phyloP scores from a whole-genome alignment of 2,797 vertebrate genomes.

The Myotis myotis region DNA sequence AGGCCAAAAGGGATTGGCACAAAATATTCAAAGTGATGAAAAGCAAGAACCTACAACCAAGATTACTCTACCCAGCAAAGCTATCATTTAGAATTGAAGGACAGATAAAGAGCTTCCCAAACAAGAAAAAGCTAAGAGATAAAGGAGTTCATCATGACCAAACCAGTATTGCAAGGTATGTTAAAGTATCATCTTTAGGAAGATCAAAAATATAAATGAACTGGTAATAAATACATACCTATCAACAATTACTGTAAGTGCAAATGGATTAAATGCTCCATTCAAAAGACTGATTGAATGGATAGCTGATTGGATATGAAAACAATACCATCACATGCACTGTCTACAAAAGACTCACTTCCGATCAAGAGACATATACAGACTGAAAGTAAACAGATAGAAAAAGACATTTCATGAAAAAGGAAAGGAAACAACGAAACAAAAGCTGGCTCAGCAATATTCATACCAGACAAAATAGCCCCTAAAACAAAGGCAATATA shows the following conservation, averaged over 20 bases:
- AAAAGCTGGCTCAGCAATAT: not conserved
- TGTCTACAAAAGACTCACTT: not conserved
- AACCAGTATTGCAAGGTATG: not conserved
- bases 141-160: not conserved
- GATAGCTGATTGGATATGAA: not conserved
- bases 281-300: not conserved
- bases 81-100: too few species aligned
- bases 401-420: not conserved
- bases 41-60: too few species aligned
- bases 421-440: not conserved
- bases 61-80: too few species aligned
- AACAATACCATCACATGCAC: not conserved
- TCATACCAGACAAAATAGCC: not conserved
- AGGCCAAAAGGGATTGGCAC: too few species aligned
- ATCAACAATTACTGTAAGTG: too few species aligned
- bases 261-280: not conserved
- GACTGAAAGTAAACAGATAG: not conserved
- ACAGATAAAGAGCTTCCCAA: too few species aligned
- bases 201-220: not conserved
- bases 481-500: not conserved
- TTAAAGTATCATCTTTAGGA: not conserved
- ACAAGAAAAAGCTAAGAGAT: too few species aligned
- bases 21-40: too few species aligned
- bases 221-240: too few species aligned
- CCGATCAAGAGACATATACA: not conserved